Evolutionary conservation across 2,797 vertebrate species (phyloP).

Genomic region (Cirrhinus molitorella): DNA sequence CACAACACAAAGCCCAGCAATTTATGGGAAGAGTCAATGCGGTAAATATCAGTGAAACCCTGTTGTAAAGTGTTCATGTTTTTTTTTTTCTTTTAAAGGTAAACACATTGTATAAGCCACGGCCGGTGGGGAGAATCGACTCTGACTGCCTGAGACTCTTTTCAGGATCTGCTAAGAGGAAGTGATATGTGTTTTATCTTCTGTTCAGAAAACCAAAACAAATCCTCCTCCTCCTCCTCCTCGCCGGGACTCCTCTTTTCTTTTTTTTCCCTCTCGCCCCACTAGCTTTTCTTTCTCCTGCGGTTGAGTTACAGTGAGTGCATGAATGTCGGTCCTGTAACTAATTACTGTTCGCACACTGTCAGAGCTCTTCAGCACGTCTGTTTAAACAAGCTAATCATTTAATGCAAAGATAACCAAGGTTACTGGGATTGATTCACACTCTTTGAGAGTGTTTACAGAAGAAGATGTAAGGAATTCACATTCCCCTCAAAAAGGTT

Average conservation of each 20-base stretch:
- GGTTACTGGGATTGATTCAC: slow-evolving; percentile 38
- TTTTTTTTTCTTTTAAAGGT: slow-evolving; percentile 57
- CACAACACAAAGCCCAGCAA: slow-evolving; percentile 65
- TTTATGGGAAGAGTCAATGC: slow-evolving; percentile 68
- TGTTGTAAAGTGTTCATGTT: slow-evolving; percentile 65
- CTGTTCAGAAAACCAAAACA: slow-evolving; percentile 62
- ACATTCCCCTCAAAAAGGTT: slow-evolving; percentile 1
- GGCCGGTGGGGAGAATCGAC: slow-evolving; percentile 51
- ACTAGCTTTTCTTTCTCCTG: slow-evolving; percentile 50
- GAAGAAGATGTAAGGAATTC: slow-evolving; percentile 32
- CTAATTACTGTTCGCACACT: slow-evolving; percentile 62
- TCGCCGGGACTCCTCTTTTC: slow-evolving; percentile 13
- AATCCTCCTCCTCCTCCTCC: slow-evolving; percentile 46
- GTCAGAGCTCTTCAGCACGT: slow-evolving; percentile 52
- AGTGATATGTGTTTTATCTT: slow-evolving; percentile 62
- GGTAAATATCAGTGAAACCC: slow-evolving; percentile 69
- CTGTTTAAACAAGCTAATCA: slow-evolving; percentile 55
- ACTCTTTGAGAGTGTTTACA: slow-evolving; percentile 43
- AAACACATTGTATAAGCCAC: slow-evolving; percentile 62
- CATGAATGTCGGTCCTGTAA: slow-evolving; percentile 52
- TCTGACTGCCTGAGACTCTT: slow-evolving; percentile 53
- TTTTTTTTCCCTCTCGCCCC: not conserved
- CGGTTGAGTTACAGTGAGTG: slow-evolving; percentile 55
- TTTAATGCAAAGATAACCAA: slow-evolving; percentile 51
- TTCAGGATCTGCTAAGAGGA: slow-evolving; percentile 60